Percentiles rank a stretch among this genome's conserved stretches.
Conservation (phyloP, 2,888 invertebrate genomes). For the Pyrgus malvae region DNA sequence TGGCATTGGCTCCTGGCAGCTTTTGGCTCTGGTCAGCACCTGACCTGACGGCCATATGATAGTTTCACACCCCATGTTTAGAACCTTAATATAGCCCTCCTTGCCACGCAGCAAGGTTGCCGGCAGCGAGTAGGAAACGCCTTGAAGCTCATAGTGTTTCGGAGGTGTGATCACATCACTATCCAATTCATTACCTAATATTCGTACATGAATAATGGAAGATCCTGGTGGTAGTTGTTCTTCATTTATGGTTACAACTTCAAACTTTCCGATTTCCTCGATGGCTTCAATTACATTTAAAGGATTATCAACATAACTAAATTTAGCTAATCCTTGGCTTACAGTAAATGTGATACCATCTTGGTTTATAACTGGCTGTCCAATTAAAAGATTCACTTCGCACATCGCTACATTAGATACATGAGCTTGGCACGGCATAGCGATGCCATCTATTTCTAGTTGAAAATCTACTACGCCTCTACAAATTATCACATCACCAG, state of each 20-base stretch:
- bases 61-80: constrained; percentile 31
- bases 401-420: constrained; percentile 31
- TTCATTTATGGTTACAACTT: constrained; percentile 25
- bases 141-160: constrained; percentile 35
- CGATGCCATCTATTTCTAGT: constrained; percentile 30
- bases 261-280: constrained; percentile 25
- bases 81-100: constrained; percentile 36
- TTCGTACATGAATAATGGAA: constrained; percentile 31
- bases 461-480: constrained; percentile 33
- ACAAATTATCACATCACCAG: constrained; percentile 22
- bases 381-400: constrained; percentile 33
- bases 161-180: constrained; percentile 33
- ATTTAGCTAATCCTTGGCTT: constrained; percentile 17
- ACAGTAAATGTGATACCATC: constrained; percentile 24
- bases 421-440: constrained; percentile 23
- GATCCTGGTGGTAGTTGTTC: constrained; percentile 32
- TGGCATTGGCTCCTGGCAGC: constrained; percentile 28
- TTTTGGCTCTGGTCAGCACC: constrained; percentile 28
- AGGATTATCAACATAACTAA: not conserved
- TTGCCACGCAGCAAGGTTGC: constrained; percentile 36
- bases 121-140: constrained; percentile 35
- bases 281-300: constrained; percentile 1
- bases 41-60: constrained; percentile 26
- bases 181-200: constrained; percentile 25
- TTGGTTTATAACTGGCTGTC: constrained; percentile 37